phyloP scores from a whole-genome alignment of 2,113 vertebrate genomes.

The Triplophysa siluroides region DNA sequence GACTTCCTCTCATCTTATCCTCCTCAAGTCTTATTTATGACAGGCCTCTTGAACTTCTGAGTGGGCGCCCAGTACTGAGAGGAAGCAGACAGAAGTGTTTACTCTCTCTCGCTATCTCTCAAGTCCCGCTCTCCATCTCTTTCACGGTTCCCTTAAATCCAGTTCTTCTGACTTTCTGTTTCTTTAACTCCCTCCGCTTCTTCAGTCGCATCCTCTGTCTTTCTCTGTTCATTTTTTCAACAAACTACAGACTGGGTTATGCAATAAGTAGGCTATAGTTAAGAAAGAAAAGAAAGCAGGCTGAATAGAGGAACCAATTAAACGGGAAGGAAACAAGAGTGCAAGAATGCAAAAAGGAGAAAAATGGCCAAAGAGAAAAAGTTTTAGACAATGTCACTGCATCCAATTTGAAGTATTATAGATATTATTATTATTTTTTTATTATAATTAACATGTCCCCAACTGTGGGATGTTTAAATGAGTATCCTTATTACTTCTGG shows the following conservation, averaged over 20 bases:
- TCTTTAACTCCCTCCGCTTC: neutral
- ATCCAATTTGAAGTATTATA: too few species aligned
- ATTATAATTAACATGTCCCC: too few species aligned
- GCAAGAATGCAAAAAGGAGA: neutral
- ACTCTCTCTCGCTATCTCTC: too few species aligned
- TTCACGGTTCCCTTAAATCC: neutral
- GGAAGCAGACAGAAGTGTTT: neutral
- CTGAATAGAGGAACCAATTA: neutral
- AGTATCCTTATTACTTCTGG: too few species aligned
- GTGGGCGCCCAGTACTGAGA: neutral
- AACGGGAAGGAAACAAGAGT: neutral
- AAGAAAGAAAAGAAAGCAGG: neutral
- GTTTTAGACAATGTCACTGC: neutral
- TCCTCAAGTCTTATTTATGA: neutral
- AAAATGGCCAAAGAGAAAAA: neutral
- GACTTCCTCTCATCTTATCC: neutral
- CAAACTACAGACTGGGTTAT: neutral
- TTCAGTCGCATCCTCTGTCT: neutral
- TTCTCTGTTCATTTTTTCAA: neutral
- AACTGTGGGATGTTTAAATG: too few species aligned
- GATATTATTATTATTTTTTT: too few species aligned
- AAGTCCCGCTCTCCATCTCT: neutral
- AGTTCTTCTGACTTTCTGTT: neutral
- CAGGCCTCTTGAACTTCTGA: neutral
- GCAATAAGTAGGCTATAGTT: too few species aligned